A percentile compares a stretch with the other conserved stretches of the same genome.
phyloP scores from a whole-genome alignment of 2,888 invertebrate species.

The Brenthis hecate region DNA sequence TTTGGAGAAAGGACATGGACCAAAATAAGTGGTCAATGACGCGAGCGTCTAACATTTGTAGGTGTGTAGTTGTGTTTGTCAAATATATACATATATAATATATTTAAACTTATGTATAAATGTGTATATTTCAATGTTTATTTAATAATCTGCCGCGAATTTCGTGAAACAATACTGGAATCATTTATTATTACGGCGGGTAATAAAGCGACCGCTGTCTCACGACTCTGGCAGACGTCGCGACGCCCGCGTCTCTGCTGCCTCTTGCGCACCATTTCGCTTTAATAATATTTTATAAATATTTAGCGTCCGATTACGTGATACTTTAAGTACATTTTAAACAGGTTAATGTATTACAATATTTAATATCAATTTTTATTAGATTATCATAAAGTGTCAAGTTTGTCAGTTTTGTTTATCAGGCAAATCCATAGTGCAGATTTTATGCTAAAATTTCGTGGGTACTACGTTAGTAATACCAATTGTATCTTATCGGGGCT shows the following conservation, averaged over 20 bases:
- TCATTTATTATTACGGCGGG: conserved; percentile 25
- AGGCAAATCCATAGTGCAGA: no score
- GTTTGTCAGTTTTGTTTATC: no score
- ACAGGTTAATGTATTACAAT: no score
- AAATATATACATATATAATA: no score
- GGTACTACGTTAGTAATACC: neutral
- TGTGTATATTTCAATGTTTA: neutral
- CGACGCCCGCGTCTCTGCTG: conserved; percentile 55
- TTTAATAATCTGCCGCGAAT: conserved; percentile 9
- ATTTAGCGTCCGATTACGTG: conserved; percentile 30
- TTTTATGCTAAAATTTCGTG: neutral
- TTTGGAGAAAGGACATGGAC: conserved; percentile 69
- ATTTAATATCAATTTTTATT: no score
- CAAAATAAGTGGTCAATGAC: conserved; percentile 72
- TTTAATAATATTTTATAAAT: conserved; percentile 36
- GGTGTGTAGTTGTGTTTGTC: neutral
- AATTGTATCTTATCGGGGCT: no score
- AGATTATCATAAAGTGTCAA: no score
- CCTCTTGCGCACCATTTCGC: conserved; percentile 30
- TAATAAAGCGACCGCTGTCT: conserved; percentile 29
- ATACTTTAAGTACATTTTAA: conserved; percentile 10
- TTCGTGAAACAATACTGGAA: conserved; percentile 14
- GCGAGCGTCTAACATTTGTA: conserved; percentile 43
- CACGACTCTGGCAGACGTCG: conserved; percentile 53
- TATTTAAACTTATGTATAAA: conserved; percentile 1